Conservation (phyloP, 1,140 invertebrate genomes). For the Euglossa dilemma region DNA sequence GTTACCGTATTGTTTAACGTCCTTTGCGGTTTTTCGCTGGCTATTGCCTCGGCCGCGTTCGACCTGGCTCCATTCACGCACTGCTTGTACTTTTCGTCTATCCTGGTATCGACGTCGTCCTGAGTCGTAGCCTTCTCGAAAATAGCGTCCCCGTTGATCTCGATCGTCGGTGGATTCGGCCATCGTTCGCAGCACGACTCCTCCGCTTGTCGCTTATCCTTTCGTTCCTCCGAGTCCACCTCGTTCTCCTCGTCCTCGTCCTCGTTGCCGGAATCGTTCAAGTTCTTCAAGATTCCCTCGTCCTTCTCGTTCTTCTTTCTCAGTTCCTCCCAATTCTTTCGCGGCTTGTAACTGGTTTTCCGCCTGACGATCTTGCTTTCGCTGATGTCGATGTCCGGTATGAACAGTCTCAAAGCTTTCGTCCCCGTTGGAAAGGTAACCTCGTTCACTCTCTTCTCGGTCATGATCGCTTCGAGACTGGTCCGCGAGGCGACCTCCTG, state of each 20-base stretch:
- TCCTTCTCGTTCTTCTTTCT: constrained; percentile 80
- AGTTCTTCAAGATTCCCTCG: constrained; percentile 75
- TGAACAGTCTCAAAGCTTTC: constrained; percentile 82
- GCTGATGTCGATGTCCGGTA: constrained; percentile 83
- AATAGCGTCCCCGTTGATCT: constrained; percentile 48
- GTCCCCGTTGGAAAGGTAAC: constrained; percentile 83
- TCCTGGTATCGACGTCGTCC: constrained; percentile 70
- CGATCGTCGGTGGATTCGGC: constrained; percentile 57
- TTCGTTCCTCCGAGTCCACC: not conserved
- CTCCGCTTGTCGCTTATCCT: not conserved
- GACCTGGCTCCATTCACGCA: constrained; percentile 75
- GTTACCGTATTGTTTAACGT: not conserved
- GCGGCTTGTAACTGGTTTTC: constrained; percentile 81
- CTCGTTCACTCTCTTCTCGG: constrained; percentile 76
- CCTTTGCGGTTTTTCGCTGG: constrained; percentile 3
- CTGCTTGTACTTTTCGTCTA: constrained; percentile 79
- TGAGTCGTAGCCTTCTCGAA: constrained; percentile 56
- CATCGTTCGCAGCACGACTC: constrained; percentile 49
- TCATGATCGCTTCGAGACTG: constrained; percentile 82
- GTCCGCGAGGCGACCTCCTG: constrained; percentile 82
- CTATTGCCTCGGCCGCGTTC: constrained; percentile 27
- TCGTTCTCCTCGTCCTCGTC: constrained; percentile 74
- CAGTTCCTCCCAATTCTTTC: constrained; percentile 81
- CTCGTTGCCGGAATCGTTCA: constrained; percentile 76
- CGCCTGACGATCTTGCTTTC: constrained; percentile 80